These are phyloP conservation scores for Tachina fera DNA, from an alignment of 2,888 invertebrate genomes.

Conservation along the genomic window DNA sequence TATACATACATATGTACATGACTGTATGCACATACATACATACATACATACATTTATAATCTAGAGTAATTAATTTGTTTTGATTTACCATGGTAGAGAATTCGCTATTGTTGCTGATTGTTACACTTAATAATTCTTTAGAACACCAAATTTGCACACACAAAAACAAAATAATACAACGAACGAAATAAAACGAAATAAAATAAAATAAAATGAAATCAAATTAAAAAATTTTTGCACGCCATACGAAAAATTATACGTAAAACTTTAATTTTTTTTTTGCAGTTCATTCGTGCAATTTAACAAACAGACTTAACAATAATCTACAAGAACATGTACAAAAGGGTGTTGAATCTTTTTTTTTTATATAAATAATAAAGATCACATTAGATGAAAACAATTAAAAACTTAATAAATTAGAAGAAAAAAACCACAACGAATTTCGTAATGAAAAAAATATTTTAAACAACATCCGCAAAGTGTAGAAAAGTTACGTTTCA, in stretches of 20 bases:
- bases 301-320: constrained; percentile 33
- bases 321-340: constrained; percentile 22
- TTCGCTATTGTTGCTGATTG: constrained; percentile 48
- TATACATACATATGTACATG: not conserved
- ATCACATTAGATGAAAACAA: constrained; percentile 57
- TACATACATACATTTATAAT: not conserved
- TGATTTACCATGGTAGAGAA: constrained; percentile 62
- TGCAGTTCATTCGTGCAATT: constrained; percentile 40
- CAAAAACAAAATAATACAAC: not conserved
- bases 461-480: constrained; percentile 57
- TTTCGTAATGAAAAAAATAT: constrained; percentile 29
- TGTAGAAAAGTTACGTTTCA: not conserved
- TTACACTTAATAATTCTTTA: constrained; percentile 68
- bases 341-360: constrained; percentile 31
- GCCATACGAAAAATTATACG: constrained; percentile 45
- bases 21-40: not conserved
- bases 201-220: constrained; percentile 30
- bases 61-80: constrained; percentile 64
- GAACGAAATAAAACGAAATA: not conserved
- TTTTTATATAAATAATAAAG: constrained; percentile 26
- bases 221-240: constrained; percentile 65
- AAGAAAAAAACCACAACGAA: constrained; percentile 1
- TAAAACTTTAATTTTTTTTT: not conserved
- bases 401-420: constrained; percentile 18
- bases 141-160: constrained; percentile 49